Evolutionary conservation across 2,113 vertebrate genomes (phyloP).

Genomic region (Megatriorchis doriae): DNA sequence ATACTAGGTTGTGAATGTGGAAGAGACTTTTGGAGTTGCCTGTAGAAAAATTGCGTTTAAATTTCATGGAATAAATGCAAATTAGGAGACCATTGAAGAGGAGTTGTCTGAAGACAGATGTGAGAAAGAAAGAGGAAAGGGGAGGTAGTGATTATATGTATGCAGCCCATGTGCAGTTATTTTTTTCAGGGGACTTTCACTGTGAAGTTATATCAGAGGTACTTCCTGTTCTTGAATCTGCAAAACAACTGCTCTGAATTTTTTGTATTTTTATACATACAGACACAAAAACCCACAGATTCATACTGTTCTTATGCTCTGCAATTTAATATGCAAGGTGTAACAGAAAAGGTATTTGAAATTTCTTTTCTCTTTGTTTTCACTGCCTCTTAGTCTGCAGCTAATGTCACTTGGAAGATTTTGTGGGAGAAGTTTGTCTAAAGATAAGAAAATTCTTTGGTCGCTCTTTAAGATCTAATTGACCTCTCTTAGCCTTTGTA

Average conservation of each 20-base stretch:
- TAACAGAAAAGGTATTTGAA: slow-evolving; percentile 23
- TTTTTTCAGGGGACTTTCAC: slow-evolving; percentile 31
- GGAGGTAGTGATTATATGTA: background rate
- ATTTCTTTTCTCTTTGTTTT: background rate
- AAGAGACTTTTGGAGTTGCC: background rate
- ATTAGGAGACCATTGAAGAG: background rate
- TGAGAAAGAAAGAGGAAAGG: slow-evolving; percentile 23
- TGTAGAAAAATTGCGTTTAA: background rate
- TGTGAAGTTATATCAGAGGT: background rate
- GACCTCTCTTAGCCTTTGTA: background rate
- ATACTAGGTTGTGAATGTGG: background rate
- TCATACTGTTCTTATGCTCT: background rate
- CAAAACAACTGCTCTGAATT: background rate
- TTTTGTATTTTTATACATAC: background rate
- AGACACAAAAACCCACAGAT: background rate
- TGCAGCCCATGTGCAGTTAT: background rate
- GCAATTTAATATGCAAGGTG: background rate
- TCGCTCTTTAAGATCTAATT: background rate
- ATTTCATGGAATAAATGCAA: background rate
- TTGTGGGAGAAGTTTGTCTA: background rate
- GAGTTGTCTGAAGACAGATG: background rate
- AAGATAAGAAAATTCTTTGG: background rate
- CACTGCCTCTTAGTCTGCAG: background rate
- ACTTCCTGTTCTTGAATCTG: slow-evolving; percentile 51
- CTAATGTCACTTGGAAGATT: background rate